A percentile compares a stretch with the other conserved stretches of the same genome.
Conservation (phyloP, 2,113 vertebrate genomes). For the Nothoprocta perdicaria region DNA sequence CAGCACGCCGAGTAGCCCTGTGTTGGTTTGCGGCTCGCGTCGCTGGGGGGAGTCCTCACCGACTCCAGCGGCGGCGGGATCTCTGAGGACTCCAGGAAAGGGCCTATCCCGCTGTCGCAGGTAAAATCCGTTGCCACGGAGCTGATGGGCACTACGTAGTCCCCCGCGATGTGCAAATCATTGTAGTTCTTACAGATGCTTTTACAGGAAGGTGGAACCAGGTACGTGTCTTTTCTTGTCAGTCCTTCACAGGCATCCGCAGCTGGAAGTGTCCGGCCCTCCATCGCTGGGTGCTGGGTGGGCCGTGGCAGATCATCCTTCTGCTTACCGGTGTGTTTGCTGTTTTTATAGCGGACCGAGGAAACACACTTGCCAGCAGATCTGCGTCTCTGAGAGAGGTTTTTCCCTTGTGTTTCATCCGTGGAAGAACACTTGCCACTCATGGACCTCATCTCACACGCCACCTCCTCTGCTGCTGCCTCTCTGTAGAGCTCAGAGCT, state of each 20-base stretch:
- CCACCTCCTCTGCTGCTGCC: conserved; percentile 36
- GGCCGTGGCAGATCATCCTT: conserved; percentile 54
- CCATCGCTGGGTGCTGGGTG: background rate
- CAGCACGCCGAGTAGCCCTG: conserved; percentile 84
- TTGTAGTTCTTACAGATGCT: conserved; percentile 96
- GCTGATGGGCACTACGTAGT: conserved; percentile 88
- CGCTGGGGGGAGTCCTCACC: conserved; percentile 8
- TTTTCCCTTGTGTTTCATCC: conserved; percentile 56
- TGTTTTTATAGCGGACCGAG: conserved; percentile 61
- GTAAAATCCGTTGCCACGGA: conserved; percentile 78
- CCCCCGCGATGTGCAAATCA: conserved; percentile 92
- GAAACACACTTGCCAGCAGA: conserved; percentile 64
- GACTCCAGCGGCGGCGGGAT: conserved; percentile 84
- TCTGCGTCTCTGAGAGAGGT: conserved; percentile 68
- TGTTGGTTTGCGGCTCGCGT: conserved; percentile 12
- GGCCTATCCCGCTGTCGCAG: conserved; percentile 78
- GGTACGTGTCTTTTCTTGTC: conserved; percentile 81
- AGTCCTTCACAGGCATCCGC: conserved; percentile 71
- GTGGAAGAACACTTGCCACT: conserved; percentile 52
- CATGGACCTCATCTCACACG: conserved; percentile 67
- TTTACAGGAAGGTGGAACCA: conserved; percentile 92
- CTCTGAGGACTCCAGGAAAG: conserved; percentile 91
- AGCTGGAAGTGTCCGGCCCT: conserved; percentile 73
- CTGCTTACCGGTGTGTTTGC: conserved; percentile 56
- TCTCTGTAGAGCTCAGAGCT: conserved; percentile 30